Percentiles rank a stretch among this genome's conserved stretches.
phyloP scores from a whole-genome alignment of 2,113 vertebrate genomes.

The Beaufortia kweichowensis region DNA sequence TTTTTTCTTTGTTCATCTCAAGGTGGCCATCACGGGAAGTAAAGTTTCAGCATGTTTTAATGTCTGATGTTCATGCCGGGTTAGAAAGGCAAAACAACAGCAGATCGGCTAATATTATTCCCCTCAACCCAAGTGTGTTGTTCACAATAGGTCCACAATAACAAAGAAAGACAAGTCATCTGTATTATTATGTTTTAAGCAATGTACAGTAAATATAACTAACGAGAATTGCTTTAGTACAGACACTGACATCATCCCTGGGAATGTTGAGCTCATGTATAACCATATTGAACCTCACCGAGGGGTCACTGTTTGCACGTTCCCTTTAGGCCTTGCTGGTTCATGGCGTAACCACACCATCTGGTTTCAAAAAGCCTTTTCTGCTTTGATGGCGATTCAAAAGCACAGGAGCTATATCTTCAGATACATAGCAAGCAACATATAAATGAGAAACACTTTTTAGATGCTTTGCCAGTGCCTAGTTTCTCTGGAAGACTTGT shows the following conservation, averaged over 20 bases:
- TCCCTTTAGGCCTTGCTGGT: background rate
- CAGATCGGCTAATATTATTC: slow-evolving; percentile 15
- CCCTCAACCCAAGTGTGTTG: background rate
- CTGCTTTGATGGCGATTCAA: background rate
- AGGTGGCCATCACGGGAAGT: slow-evolving; percentile 11
- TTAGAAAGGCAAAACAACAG: background rate
- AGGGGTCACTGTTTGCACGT: background rate
- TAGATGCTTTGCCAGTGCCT: too few species aligned
- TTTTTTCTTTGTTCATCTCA: slow-evolving; percentile 13
- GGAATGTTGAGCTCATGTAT: background rate
- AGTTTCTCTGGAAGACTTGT: too few species aligned
- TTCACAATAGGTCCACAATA: background rate
- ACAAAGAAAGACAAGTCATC: background rate
- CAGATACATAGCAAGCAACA: slow-evolving; percentile 1
- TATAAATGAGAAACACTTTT: too few species aligned
- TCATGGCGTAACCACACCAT: slow-evolving; percentile 6
- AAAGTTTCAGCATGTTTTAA: slow-evolving; percentile 26
- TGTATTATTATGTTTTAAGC: background rate
- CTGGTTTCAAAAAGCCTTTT: slow-evolving; percentile 13
- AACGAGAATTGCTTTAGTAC: background rate
- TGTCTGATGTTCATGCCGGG: background rate
- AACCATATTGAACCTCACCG: background rate
- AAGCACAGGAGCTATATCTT: too few species aligned
- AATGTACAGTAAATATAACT: background rate
- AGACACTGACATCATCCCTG: background rate